Percentiles rank a stretch among this genome's conserved stretches.
These are phyloP conservation scores for Coleophora flavipennella DNA, from an alignment of 2,888 invertebrate genomes.

Conservation along the genomic window DNA sequence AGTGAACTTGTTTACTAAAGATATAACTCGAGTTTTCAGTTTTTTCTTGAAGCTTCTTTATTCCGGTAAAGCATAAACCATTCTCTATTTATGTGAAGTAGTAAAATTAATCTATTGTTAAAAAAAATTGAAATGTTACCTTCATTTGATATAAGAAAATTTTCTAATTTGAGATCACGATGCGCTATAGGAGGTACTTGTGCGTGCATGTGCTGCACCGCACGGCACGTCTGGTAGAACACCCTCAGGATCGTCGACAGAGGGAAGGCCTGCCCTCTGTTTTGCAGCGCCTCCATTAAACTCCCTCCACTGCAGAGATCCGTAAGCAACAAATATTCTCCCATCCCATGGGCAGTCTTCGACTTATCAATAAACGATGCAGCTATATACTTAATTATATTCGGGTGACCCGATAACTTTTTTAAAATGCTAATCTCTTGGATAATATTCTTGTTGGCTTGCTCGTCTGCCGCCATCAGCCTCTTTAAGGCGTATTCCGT, in stretches of 20 bases:
- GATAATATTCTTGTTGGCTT: conserved; percentile 83
- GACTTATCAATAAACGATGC: conserved; percentile 86
- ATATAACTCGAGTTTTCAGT: too few species aligned
- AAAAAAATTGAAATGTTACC: too few species aligned
- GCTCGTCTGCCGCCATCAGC: conserved; percentile 86
- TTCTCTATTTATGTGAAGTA: too few species aligned
- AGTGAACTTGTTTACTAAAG: too few species aligned
- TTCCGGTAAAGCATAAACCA: too few species aligned
- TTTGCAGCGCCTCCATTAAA: conserved; percentile 76
- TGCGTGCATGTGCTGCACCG: conserved; percentile 94
- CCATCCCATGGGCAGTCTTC: conserved; percentile 84
- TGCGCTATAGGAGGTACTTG: conserved; percentile 94
- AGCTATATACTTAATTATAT: conserved; percentile 92
- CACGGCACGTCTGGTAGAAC: conserved; percentile 92
- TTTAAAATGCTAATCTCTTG: conserved; percentile 90
- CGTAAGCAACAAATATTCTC: conserved; percentile 92
- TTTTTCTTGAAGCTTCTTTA: too few species aligned
- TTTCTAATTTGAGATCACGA: conserved; percentile 97
- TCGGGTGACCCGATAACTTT: conserved; percentile 91
- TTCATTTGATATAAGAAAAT: conserved; percentile 89
- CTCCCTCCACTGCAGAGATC: conserved; percentile 93
- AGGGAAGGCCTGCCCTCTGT: conserved; percentile 74
- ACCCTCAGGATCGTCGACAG: conserved; percentile 83
- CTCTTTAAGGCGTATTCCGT: conserved; percentile 95
- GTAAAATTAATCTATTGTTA: too few species aligned